A percentile compares a stretch with the other conserved stretches of the same genome.
Evolutionary conservation across 2,888 invertebrate species (phyloP).

Genomic region (Elmis aenea): DNA sequence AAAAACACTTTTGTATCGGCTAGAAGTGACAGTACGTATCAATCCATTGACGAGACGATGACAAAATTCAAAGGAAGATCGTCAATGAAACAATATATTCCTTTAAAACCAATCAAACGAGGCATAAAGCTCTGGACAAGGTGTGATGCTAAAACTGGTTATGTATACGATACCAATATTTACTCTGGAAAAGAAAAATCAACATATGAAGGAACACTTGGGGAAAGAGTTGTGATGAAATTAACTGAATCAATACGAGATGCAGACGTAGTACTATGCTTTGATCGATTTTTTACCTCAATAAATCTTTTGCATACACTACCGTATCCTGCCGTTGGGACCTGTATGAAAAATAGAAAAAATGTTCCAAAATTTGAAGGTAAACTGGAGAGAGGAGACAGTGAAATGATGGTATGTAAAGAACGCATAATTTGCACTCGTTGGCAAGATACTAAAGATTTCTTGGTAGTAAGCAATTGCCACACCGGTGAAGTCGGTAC

Average conservation of each 20-base stretch:
- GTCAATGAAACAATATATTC: slow-evolving; percentile 5
- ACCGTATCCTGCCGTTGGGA: slow-evolving; percentile 4
- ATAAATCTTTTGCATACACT: slow-evolving; percentile 4
- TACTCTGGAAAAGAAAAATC: slow-evolving; percentile 1
- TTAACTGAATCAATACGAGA: slow-evolving; percentile 4
- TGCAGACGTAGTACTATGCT: slow-evolving; percentile 5
- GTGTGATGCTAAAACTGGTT: slow-evolving; percentile 2
- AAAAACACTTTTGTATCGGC: slow-evolving; percentile 19
- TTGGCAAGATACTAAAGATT: slow-evolving; percentile 4
- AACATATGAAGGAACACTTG: slow-evolving; percentile 1
- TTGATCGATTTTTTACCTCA: background rate
- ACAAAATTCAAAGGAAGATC: slow-evolving; percentile 11
- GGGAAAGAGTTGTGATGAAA: slow-evolving; percentile 1
- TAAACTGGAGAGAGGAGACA: slow-evolving; percentile 6
- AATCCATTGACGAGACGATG: slow-evolving; percentile 11
- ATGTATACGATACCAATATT: slow-evolving; percentile 2
- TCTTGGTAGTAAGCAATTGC: slow-evolving; percentile 4
- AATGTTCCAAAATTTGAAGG: slow-evolving; percentile 5
- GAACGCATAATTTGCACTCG: slow-evolving; percentile 4
- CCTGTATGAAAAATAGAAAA: slow-evolving; percentile 2
- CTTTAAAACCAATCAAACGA: slow-evolving; percentile 11
- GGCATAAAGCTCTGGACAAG: slow-evolving; percentile 5
- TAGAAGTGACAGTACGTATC: slow-evolving; percentile 10
- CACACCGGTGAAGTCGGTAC: background rate
- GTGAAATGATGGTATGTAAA: slow-evolving; percentile 5